phyloP scores from a whole-genome alignment of 2,113 vertebrate species.

The Choloepus hoffmanni region DNA sequence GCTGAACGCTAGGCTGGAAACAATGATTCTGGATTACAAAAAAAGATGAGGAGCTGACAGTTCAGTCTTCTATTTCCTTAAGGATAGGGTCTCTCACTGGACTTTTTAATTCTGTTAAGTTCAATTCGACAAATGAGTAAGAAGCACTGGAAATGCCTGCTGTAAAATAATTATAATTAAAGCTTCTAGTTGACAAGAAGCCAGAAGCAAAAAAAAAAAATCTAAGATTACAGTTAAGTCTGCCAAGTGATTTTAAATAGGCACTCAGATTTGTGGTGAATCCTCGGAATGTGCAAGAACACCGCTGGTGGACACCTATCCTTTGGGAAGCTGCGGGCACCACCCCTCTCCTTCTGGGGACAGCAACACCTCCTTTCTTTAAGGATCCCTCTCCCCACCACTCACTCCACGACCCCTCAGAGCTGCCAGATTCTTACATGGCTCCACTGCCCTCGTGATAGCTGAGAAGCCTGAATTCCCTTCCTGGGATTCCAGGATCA shows the following conservation, averaged over 20 bases:
- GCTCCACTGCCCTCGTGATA: rapidly evolving
- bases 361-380: not conserved
- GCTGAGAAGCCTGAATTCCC: not conserved
- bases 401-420: not conserved
- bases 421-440: not conserved
- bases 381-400: not conserved
- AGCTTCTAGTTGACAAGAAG: constrained; percentile 47
- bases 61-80: not conserved
- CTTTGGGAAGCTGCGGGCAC: not conserved
- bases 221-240: constrained; percentile 37
- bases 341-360: not conserved
- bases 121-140: constrained; percentile 41
- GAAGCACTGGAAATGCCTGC: constrained; percentile 5
- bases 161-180: constrained; percentile 36
- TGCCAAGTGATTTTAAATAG: constrained; percentile 16
- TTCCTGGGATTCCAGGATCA: not conserved
- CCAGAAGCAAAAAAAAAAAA: constrained; percentile 18
- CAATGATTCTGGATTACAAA: not conserved
- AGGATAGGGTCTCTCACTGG: not conserved
- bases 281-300: not conserved
- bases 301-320: not conserved
- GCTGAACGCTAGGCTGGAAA: not conserved
- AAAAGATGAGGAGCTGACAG: no score
- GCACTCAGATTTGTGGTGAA: not conserved
- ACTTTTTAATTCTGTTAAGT: not conserved